phyloP scores from a whole-genome alignment of 2,888 invertebrate genomes.

The Nycteola revayana region DNA sequence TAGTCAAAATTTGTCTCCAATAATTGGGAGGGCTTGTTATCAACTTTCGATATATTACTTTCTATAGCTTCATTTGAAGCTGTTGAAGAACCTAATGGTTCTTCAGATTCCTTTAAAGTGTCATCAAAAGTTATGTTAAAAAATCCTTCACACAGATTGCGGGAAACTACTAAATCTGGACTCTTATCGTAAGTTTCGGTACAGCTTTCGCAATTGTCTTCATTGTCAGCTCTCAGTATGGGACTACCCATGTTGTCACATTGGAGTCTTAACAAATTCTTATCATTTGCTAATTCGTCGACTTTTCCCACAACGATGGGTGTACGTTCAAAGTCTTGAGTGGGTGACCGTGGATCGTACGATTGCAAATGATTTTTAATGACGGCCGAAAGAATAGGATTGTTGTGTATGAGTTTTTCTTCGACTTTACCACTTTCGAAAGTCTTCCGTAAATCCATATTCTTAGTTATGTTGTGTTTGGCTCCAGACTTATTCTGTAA shows the following conservation, averaged over 20 bases:
- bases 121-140: conserved; percentile 62
- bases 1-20: conserved; percentile 84
- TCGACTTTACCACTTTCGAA: conserved; percentile 65
- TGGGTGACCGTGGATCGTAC: conserved; percentile 82
- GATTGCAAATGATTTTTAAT: conserved; percentile 74
- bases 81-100: conserved; percentile 67
- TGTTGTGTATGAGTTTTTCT: conserved; percentile 66
- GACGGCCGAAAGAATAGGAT: conserved; percentile 73
- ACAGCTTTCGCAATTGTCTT: conserved; percentile 45
- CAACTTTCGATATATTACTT: conserved; percentile 50
- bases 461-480: conserved; percentile 75
- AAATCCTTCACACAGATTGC: conserved; percentile 66
- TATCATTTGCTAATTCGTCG: conserved; percentile 40
- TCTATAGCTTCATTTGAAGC: conserved; percentile 66
- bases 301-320: conserved; percentile 70
- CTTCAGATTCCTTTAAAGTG: conserved; percentile 55
- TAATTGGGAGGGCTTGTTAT: conserved; percentile 62
- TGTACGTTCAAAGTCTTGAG: conserved; percentile 82
- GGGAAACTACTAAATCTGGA: conserved; percentile 57
- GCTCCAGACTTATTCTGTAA: conserved; percentile 63
- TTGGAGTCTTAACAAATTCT: conserved; percentile 34
- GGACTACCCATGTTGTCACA: conserved; percentile 50
- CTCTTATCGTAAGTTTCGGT: conserved; percentile 45
- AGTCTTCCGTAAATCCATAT: conserved; percentile 71
- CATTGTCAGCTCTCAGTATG: conserved; percentile 41